These are phyloP conservation scores for Athene cunicularia DNA, from an alignment of 2,113 vertebrate species.

Conservation along the genomic window DNA sequence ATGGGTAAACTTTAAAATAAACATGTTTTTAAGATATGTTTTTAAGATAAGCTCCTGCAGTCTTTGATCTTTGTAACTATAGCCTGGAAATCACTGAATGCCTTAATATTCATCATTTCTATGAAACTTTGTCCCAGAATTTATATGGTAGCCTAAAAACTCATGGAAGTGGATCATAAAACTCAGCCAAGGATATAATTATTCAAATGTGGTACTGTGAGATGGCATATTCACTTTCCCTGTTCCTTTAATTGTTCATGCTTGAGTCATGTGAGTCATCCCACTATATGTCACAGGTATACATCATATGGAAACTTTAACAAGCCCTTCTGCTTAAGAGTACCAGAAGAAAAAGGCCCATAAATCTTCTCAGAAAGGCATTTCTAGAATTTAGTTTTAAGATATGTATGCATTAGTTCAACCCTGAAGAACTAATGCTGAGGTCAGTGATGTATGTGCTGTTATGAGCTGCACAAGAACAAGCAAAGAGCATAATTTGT, in stretches of 20 bases:
- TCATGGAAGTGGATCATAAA: neutral
- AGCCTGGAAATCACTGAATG: neutral
- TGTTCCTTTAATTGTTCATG: fast-evolving
- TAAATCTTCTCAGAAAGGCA: neutral
- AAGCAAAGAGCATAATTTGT: neutral
- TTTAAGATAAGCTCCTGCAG: neutral
- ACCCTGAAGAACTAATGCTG: neutral
- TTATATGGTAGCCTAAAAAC: neutral
- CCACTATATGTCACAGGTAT: neutral
- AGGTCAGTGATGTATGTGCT: neutral
- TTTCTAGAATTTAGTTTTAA: neutral
- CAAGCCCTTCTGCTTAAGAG: neutral
- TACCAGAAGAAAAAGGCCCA: neutral
- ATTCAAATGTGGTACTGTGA: neutral
- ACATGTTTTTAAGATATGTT: neutral
- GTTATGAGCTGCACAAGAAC: neutral
- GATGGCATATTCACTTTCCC: neutral
- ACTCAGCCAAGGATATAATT: neutral
- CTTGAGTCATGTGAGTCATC: neutral
- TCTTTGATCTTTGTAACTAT: neutral
- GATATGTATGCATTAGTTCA: neutral
- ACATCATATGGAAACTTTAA: neutral
- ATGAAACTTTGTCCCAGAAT: neutral
- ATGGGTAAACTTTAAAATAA: neutral
- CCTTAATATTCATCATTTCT: neutral